phyloP scores from a whole-genome alignment of 2,888 invertebrate species.

The Ditylenchus weischeri region DNA sequence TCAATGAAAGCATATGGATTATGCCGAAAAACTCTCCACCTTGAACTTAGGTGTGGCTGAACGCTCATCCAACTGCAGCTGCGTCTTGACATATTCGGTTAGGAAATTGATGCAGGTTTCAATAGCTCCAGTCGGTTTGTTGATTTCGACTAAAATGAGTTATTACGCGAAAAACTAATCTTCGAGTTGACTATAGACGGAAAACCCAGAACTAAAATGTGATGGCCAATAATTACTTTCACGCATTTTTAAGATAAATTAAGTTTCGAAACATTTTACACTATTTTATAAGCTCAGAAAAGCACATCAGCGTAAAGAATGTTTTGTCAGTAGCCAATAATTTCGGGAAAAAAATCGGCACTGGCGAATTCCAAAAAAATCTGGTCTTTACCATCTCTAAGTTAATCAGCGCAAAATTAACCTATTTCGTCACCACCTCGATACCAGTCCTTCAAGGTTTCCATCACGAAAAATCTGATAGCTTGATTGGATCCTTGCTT shows the following conservation, averaged over 20 bases:
- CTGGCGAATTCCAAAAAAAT: too few species aligned
- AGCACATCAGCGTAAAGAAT: too few species aligned
- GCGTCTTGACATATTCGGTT: slow-evolving; percentile 98
- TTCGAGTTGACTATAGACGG: not conserved
- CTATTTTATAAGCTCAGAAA: too few species aligned
- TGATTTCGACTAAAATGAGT: slow-evolving; percentile 65
- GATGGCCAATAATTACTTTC: too few species aligned
- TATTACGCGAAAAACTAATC: not conserved
- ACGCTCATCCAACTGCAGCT: slow-evolving; percentile 94
- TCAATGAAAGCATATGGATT: not conserved
- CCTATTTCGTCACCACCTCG: slow-evolving; percentile 51
- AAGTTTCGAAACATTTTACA: too few species aligned
- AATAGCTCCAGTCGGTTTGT: slow-evolving; percentile 80
- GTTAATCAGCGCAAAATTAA: slow-evolving; percentile 14
- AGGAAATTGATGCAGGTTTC: slow-evolving; percentile 91
- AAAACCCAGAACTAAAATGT: not conserved
- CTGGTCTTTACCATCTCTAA: too few species aligned
- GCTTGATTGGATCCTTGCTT: slow-evolving; percentile 99
- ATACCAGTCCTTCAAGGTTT: slow-evolving; percentile 72
- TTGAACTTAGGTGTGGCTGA: slow-evolving; percentile 70
- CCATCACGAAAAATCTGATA: slow-evolving; percentile 94
- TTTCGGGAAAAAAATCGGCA: too few species aligned
- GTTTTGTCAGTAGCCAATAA: too few species aligned
- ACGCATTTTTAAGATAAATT: too few species aligned
- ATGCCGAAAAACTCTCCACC: slow-evolving; percentile 20